These are phyloP conservation scores for Sclerodermus sp. DNA, from an alignment of 2,888 invertebrate genomes.

Conservation along the genomic window DNA sequence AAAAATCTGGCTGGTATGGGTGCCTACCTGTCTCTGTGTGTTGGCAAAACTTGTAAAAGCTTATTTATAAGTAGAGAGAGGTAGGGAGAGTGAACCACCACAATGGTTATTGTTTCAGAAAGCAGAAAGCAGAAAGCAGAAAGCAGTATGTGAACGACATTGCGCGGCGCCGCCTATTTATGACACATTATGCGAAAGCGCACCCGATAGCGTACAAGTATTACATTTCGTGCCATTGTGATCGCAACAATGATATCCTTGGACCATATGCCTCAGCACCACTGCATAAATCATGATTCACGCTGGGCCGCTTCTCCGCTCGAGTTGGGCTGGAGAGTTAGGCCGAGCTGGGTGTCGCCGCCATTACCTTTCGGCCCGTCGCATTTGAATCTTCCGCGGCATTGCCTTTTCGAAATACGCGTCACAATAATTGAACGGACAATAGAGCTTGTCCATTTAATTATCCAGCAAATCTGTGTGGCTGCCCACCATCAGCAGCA, in stretches of 20 bases:
- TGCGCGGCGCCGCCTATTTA: constrained; percentile 53
- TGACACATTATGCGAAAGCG: constrained; percentile 58
- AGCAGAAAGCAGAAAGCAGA: not conserved
- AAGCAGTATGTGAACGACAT: constrained; percentile 41
- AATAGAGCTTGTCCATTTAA: too few relatives aligned
- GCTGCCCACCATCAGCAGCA: too few relatives aligned
- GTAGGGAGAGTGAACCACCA: constrained; percentile 49
- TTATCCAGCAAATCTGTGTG: too few relatives aligned
- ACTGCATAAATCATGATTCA: constrained; percentile 46
- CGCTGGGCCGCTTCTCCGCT: constrained; percentile 15
- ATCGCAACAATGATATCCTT: constrained; percentile 51
- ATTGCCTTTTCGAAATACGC: too few relatives aligned
- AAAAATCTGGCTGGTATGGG: constrained; percentile 40
- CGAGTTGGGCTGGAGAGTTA: not conserved
- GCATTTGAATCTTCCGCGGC: too few relatives aligned
- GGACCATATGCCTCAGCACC: constrained; percentile 34
- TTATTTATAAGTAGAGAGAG: constrained; percentile 55
- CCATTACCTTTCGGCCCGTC: constrained; percentile 12
- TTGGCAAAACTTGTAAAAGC: constrained; percentile 28
- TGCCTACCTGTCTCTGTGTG: not conserved
- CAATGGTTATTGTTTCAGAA: constrained; percentile 57
- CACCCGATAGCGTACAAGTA: constrained; percentile 50
- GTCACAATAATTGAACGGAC: too few relatives aligned
- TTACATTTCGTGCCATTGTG: constrained; percentile 51
- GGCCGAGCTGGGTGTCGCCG: constrained; percentile 1